phyloP scores from a whole-genome alignment of 2,888 invertebrate species.

The Ectemnius continuus region DNA sequence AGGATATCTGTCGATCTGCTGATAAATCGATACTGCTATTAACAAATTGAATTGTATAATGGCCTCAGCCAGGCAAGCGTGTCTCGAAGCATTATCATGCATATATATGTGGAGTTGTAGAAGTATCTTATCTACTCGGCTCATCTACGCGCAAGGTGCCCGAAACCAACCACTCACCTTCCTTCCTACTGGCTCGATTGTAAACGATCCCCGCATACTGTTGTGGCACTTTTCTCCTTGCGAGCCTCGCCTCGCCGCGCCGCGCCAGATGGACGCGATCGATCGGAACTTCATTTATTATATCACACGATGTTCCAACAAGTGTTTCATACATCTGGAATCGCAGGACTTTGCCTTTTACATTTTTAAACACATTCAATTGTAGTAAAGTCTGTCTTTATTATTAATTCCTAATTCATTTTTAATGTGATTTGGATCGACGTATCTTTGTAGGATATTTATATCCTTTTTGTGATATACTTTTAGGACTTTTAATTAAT shows the following conservation, averaged over 20 bases:
- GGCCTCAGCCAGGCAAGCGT: slow-evolving; percentile 32
- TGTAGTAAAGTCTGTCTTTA: too few relatives aligned
- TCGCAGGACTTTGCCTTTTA: not conserved
- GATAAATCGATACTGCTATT: slow-evolving; percentile 69
- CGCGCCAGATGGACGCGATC: too few relatives aligned
- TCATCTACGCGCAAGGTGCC: slow-evolving; percentile 42
- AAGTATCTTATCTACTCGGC: slow-evolving; percentile 44
- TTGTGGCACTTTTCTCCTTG: not conserved
- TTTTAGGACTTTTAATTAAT: too few relatives aligned
- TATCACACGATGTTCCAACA: too few relatives aligned
- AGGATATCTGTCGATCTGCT: slow-evolving; percentile 47
- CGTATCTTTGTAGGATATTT: too few relatives aligned
- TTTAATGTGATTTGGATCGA: too few relatives aligned
- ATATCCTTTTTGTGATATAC: too few relatives aligned
- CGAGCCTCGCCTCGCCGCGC: not conserved
- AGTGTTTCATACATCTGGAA: too few relatives aligned
- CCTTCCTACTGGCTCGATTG: slow-evolving; percentile 14
- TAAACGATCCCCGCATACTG: slow-evolving; percentile 16
- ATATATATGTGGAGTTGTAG: slow-evolving; percentile 18
- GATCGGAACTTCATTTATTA: too few relatives aligned
- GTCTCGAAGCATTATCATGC: slow-evolving; percentile 43
- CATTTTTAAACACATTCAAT: too few relatives aligned
- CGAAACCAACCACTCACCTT: slow-evolving; percentile 50
- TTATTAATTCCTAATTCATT: too few relatives aligned
- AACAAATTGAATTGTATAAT: slow-evolving; percentile 73